Conservation (phyloP, 2,888 invertebrate genomes). For the Dryococelus australis region DNA sequence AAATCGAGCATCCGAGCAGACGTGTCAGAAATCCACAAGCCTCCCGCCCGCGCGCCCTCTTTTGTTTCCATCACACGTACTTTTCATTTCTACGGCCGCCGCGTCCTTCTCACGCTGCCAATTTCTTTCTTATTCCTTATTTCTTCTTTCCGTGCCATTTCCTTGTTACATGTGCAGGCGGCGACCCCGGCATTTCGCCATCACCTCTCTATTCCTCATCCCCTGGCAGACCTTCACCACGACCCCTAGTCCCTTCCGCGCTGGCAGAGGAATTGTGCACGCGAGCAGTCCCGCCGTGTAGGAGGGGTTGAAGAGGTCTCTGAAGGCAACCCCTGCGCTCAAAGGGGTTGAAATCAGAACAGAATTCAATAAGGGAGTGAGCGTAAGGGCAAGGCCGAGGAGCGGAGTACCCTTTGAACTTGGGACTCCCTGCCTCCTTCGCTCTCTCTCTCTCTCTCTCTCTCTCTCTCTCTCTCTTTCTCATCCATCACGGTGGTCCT, state of each 20-base stretch:
- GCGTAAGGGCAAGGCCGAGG: neutral
- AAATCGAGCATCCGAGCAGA: neutral
- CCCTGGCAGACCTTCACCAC: neutral
- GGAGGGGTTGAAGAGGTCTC: neutral
- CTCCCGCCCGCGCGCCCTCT: neutral
- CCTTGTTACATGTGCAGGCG: neutral
- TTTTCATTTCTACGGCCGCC: neutral
- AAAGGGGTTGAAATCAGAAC: constrained; percentile 2
- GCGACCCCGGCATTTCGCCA: neutral
- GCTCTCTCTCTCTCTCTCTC: neutral
- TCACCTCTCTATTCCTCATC: neutral
- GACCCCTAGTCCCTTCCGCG: neutral
- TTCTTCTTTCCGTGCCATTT: constrained; percentile 16
- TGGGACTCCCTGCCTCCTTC: neutral
- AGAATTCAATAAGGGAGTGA: neutral
- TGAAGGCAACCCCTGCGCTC: neutral
- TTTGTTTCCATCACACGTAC: constrained; percentile 16
- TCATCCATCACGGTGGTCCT: neutral
- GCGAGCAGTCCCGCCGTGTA: neutral
- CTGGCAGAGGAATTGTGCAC: neutral
- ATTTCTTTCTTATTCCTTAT: neutral
- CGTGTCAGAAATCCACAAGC: neutral
- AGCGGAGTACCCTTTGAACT: constrained; percentile 1
- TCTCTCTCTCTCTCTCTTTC: too few relatives aligned
- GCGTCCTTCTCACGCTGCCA: neutral